Evolutionary conservation across 2,888 invertebrate species (phyloP), one percentile per base, ranked within the genome.

Genomic region (Gymnoscelis rufifasciata): DNA sequence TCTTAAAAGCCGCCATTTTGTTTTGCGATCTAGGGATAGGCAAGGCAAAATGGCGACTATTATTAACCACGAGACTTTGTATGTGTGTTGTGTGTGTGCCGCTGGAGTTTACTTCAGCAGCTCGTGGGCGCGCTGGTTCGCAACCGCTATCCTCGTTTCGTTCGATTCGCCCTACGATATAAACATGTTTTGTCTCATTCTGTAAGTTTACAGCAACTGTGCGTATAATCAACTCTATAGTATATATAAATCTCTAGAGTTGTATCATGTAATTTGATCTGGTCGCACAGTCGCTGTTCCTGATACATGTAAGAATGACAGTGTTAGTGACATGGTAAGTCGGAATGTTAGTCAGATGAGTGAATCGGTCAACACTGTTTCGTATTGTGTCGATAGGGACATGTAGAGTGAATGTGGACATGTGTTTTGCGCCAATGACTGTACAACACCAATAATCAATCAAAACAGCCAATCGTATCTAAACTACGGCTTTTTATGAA

Each of bases 101-200:
- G 78, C 70, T 78, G 78, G 55, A 69, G 80, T 89, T 92, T 94
- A 94, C 92, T 96, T 96, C 88, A 97, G 94, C 78, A 98, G 94
- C 89, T 97, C 97, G 90, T 96, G 96, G 78, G 98, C 97, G 75
- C 97, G 93, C 90, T 97, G 95, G 90, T 98, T 98, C 78, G 98
- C 98, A 84, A 96, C 94, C 84, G 94, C 94, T 93, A 98, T 97
- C 91, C 97, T 94, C 76, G 94, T 94, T 90, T 97, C 96, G 90
- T 98, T 98, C 68, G 97, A 95, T 89, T 94, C 94, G 68, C 93
- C 95, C 82, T 82, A 82, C 63, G 75, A 75, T 74, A 72, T 64
- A 82, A 84, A 81, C 67, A 77, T 71, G 71, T 70, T 68, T 78
- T 70, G 74, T 78, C 74, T 76, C 54, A 51, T 58, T 62, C 70